A percentile compares a stretch with the other conserved stretches of the same genome.
Conservation (phyloP, 2,888 invertebrate genomes). For the Scaptomyza parva region DNA sequence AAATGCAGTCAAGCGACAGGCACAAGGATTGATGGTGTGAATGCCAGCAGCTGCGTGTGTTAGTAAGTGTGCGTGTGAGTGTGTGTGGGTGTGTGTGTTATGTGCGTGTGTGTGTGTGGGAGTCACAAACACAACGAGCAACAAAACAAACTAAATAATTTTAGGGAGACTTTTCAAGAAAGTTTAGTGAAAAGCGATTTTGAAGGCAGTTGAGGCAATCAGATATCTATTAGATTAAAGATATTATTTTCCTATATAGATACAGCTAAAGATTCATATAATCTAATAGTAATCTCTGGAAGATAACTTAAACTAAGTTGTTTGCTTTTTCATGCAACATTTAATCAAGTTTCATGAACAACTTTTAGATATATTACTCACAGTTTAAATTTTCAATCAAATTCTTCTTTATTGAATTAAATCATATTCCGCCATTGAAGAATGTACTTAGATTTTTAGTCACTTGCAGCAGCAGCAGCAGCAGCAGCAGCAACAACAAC, state of each 20-base stretch:
- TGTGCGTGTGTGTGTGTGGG: constrained; percentile 6
- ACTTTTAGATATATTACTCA: no score
- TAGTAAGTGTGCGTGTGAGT: constrained; percentile 5
- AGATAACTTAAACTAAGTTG: no score
- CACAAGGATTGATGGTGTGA: constrained; percentile 66
- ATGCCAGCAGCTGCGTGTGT: constrained; percentile 62
- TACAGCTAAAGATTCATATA: no score
- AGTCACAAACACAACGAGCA: constrained; percentile 14
- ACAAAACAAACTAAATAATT: constrained; percentile 1
- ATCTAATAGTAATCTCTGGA: no score
- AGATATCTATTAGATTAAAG: not conserved
- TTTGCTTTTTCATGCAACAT: no score
- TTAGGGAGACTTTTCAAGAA: not conserved
- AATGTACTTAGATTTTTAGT: constrained; percentile 6
- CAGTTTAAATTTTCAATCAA: no score
- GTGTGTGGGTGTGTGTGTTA: constrained; percentile 3
- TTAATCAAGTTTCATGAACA: no score
- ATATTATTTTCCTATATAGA: not conserved
- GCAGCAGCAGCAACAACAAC: constrained; percentile 13
- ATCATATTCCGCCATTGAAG: constrained; percentile 1
- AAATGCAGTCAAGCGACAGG: constrained; percentile 63
- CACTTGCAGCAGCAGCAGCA: constrained; percentile 8
- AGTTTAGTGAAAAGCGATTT: not conserved
- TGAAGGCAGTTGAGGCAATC: no score
- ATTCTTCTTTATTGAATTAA: no score